phyloP scores from a whole-genome alignment of 2,113 vertebrate genomes.

The Melanocharis versteri region DNA sequence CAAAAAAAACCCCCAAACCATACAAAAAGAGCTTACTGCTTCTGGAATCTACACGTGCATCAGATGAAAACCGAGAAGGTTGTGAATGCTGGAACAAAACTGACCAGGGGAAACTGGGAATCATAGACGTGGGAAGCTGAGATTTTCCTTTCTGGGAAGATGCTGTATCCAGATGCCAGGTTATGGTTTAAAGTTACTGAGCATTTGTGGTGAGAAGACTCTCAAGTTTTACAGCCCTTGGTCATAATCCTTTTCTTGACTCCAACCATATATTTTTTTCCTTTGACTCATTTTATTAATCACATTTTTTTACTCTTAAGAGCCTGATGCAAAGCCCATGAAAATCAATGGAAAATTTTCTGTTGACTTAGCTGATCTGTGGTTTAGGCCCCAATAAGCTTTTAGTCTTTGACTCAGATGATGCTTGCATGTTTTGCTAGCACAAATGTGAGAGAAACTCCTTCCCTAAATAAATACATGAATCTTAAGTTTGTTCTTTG shows the following conservation, averaged over 20 bases:
- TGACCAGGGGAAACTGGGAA: background rate
- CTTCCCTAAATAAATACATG: background rate
- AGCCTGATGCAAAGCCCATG: background rate
- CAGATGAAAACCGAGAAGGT: constrained; percentile 65
- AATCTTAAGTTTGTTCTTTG: background rate
- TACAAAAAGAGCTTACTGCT: constrained; percentile 71
- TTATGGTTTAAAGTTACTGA: constrained; percentile 52
- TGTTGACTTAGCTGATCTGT: background rate
- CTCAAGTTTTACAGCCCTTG: constrained; percentile 46
- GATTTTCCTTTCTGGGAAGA: constrained; percentile 13
- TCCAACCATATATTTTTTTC: background rate
- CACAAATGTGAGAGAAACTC: background rate
- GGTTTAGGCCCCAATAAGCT: background rate
- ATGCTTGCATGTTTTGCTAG: background rate
- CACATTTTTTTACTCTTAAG: background rate
- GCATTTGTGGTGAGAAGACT: constrained; percentile 9
- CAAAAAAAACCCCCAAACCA: constrained; percentile 4
- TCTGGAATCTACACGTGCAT: constrained; percentile 53
- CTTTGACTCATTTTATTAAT: constrained; percentile 6
- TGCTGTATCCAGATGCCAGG: constrained; percentile 44
- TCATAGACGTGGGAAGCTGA: background rate
- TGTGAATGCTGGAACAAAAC: constrained; percentile 55
- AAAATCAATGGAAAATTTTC: background rate
- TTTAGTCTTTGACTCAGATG: background rate
- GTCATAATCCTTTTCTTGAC: constrained; percentile 17